Evolutionary conservation across 2,797 vertebrate genomes (phyloP).

Genomic region (Nasua narica): DNA sequence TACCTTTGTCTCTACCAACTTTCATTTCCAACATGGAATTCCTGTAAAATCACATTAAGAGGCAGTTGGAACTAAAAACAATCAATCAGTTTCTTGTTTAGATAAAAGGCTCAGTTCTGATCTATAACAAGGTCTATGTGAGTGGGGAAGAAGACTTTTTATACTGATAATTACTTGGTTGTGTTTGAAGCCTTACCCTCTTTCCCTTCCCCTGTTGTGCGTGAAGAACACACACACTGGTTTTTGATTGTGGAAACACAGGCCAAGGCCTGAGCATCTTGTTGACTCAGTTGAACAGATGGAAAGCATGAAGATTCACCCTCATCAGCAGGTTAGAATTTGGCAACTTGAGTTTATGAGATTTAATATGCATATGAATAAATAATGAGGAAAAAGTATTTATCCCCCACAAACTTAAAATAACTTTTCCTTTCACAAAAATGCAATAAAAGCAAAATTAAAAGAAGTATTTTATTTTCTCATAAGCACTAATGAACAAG

Average conservation of each 20-base stretch:
- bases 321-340: constrained; percentile 76
- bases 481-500: constrained; percentile 42
- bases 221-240: neutral
- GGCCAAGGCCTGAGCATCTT: constrained; percentile 55
- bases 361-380: constrained; percentile 77
- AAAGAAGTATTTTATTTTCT: constrained; percentile 67
- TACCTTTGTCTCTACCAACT: constrained; percentile 18
- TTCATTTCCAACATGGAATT: constrained; percentile 42
- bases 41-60: constrained; percentile 3
- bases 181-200: neutral
- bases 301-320: constrained; percentile 58
- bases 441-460: constrained; percentile 74
- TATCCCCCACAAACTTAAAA: constrained; percentile 68
- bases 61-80: constrained; percentile 36
- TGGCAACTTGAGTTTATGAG: constrained; percentile 56
- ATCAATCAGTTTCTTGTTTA: constrained; percentile 37
- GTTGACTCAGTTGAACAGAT: constrained; percentile 72
- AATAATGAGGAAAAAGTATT: constrained; percentile 76
- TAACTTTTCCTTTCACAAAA: constrained; percentile 62
- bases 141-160: neutral
- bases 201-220: neutral
- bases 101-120: neutral
- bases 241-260: constrained; percentile 60
- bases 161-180: neutral
- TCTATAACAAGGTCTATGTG: neutral